Evolutionary conservation across 2,888 invertebrate species (phyloP), one percentile per base, ranked within the genome.

Genomic region (Ochlodes sylvanus): DNA sequence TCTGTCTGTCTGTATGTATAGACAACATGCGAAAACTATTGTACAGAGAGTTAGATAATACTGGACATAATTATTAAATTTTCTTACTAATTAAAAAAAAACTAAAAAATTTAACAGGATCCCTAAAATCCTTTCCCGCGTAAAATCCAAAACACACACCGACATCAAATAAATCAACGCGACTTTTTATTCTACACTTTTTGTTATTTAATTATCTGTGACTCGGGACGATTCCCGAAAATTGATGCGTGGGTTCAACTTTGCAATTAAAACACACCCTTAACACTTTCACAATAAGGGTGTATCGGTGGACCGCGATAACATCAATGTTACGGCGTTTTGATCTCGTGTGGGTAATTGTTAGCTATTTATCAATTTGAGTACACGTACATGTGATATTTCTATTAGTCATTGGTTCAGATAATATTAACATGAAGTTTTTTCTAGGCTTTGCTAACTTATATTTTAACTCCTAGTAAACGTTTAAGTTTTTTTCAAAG

Each of bases 121-220:
- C 61, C 42, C 55, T 54, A 67, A 52, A 67, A 50, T 54, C 67
- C 66, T 69, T 57, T 64, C 70, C 62, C 63, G 65, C 21, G 70
- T 72, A 70, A 73, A 72, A 69, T 67, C 72, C 67, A 70, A 73
- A 73, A 71, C 75, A 76, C 74, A 34, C 52, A 67, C 69, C 70
- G 70, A 77, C 77, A 76, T 78, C 71, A 78, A 79, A 84, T 82
- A 85, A 85, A 85, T 84, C 85, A 86, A 77, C 76, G 72, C 61
- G 73, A 67, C 71, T 78, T 79, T 78, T 78, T 80, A 74, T 81
- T 78, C 70, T 66, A 70, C 79, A 79, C 83, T 84, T 89, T 88
- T 87, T 87, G 86, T 88, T 84, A 86, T 88, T 89, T 89, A 89
- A 89, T 89, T 89, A 86, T 85, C 86, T 85, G 85, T 85, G 85